These are phyloP conservation scores for Pristiophorus japonicus DNA, from an alignment of 2,113 vertebrate species.

Conservation along the genomic window DNA sequence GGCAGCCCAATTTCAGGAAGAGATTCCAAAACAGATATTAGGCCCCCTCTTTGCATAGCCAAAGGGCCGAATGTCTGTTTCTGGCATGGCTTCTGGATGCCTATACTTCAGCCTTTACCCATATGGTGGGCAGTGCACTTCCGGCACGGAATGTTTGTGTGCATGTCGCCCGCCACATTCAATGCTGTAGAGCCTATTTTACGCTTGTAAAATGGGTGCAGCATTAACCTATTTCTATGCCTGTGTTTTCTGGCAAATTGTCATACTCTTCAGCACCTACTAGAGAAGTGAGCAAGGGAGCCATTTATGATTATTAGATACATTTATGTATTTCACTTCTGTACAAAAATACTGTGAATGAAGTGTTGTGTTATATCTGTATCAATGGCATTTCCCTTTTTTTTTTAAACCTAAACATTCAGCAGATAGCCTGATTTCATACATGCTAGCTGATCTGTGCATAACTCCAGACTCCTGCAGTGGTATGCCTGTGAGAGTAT, in stretches of 20 bases:
- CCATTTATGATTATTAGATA: neutral
- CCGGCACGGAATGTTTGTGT: neutral
- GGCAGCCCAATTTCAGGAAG: neutral
- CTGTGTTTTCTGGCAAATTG: neutral
- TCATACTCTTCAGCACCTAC: neutral
- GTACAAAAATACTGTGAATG: neutral
- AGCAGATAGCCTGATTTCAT: no score
- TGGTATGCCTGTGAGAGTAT: no score
- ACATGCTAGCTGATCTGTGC: neutral
- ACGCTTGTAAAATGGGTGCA: neutral
- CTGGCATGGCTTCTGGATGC: neutral
- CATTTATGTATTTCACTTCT: neutral
- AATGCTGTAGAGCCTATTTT: neutral
- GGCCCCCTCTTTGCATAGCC: no score
- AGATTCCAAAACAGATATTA: neutral
- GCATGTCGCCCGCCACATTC: neutral
- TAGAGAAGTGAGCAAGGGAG: neutral
- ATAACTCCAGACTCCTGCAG: no score
- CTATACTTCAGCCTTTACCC: neutral
- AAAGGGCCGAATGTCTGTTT: neutral
- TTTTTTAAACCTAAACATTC: neutral
- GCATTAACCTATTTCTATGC: neutral
- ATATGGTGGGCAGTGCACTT: neutral
- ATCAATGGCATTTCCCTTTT: neutral
- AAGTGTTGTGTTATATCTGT: neutral